Evolutionary conservation across 2,113 vertebrate genomes (phyloP).

Genomic region (Sisor rabdophorus): DNA sequence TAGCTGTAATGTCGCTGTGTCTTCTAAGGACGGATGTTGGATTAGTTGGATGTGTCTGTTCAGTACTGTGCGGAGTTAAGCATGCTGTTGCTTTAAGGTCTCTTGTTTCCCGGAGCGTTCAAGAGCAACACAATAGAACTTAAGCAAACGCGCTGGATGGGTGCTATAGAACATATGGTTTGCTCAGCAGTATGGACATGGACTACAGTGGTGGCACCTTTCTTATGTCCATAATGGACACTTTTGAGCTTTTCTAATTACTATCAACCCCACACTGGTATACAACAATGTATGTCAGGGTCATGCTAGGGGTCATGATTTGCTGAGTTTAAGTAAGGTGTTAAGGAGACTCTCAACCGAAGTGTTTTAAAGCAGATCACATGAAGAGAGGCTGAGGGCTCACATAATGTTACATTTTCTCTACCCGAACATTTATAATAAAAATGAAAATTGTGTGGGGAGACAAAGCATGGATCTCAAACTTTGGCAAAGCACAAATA

Average conservation of each 20-base stretch:
- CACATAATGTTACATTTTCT: too few species aligned
- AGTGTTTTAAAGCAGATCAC: conserved; percentile 21
- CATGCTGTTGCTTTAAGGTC: conserved; percentile 57
- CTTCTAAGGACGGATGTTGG: conserved; percentile 63
- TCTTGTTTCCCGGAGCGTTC: conserved; percentile 62
- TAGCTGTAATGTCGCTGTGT: conserved; percentile 64
- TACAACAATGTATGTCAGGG: conserved; percentile 1
- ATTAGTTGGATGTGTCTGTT: conserved; percentile 67
- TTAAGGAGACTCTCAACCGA: conserved; percentile 30
- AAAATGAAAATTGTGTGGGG: too few species aligned
- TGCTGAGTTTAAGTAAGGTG: conserved; percentile 18
- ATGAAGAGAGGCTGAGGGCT: conserved; percentile 19
- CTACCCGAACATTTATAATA: too few species aligned
- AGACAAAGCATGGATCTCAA: too few species aligned
- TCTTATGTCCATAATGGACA: neutral
- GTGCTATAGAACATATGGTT: conserved; percentile 43
- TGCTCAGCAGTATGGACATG: conserved; percentile 19
- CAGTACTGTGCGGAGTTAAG: conserved; percentile 48
- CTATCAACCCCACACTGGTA: neutral
- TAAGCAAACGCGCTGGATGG: conserved; percentile 43
- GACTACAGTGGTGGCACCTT: conserved; percentile 14
- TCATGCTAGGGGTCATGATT: conserved; percentile 25
- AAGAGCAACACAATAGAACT: conserved; percentile 59
- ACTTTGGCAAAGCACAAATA: too few species aligned
- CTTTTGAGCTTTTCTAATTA: neutral